These are phyloP conservation scores for Beroe ovata DNA, from an alignment of 37 sponge, comb jelly and placozoan species.

Conservation along the genomic window DNA sequence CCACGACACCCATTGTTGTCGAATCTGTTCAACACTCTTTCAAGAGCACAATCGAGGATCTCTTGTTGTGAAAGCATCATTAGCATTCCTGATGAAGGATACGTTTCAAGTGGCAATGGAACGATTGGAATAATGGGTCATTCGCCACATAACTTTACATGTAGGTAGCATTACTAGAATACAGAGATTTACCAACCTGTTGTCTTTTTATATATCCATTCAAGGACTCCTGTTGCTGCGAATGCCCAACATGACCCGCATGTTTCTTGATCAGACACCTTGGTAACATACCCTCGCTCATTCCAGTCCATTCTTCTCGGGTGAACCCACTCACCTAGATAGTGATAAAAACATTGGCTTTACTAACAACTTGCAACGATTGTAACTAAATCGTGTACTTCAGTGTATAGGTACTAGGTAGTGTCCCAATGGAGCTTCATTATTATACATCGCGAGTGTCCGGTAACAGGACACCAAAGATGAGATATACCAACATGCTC, in stretches of 20 bases:
- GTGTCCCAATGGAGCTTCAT: no score
- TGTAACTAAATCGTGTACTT: no score
- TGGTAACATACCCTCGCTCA: not conserved
- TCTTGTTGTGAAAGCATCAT: conserved; percentile 24
- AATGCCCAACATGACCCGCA: conserved; percentile 60
- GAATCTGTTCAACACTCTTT: no score
- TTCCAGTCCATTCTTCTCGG: conserved; percentile 26
- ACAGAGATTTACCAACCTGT: conserved; percentile 1
- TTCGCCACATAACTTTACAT: not conserved
- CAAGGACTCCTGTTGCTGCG: not conserved
- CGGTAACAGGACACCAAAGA: no score
- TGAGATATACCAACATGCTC: no score
- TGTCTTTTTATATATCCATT: conserved; percentile 54
- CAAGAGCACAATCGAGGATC: conserved; percentile 13
- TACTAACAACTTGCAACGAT: no score
- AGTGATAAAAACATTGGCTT: no score
- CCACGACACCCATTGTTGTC: not conserved
- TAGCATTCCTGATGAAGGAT: not conserved
- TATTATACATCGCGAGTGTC: no score
- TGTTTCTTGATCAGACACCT: not conserved
- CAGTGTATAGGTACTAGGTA: no score
- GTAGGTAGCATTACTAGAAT: not conserved
- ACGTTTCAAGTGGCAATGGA: not conserved
- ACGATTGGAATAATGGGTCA: no score
- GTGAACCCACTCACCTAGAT: not conserved